phyloP scores from a whole-genome alignment of 2,797 vertebrate species.

The Enteromius trimaculatus region DNA sequence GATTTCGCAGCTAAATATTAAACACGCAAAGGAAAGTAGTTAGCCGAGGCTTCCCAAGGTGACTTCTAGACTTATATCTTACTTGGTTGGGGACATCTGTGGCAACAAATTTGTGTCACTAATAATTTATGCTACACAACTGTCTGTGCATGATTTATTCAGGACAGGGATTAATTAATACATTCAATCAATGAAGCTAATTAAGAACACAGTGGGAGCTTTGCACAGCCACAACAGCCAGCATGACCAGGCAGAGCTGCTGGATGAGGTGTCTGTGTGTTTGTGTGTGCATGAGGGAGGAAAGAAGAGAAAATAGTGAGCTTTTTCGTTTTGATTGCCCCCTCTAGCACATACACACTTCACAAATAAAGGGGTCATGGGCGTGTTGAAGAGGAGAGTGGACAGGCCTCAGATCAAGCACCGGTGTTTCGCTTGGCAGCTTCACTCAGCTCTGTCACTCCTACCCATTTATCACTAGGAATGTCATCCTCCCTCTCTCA shows the following conservation, averaged over 20 bases:
- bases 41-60: conserved; percentile 46
- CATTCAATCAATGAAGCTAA: conserved; percentile 65
- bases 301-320: conserved; percentile 16
- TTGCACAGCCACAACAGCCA: conserved; percentile 49
- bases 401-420: conserved; percentile 51
- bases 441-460: conserved; percentile 58
- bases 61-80: conserved; percentile 51
- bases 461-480: conserved; percentile 60
- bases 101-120: conserved; percentile 47
- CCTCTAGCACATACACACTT: conserved; percentile 26
- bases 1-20: neutral
- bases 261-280: conserved; percentile 13
- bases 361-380: conserved; percentile 42
- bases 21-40: neutral
- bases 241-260: conserved; percentile 43
- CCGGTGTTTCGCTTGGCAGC: conserved; percentile 38
- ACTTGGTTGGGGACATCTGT: conserved; percentile 43
- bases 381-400: conserved; percentile 9
- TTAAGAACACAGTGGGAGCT: conserved; percentile 61
- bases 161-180: conserved; percentile 62
- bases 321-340: conserved; percentile 20
- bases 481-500: conserved; percentile 44
- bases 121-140: conserved; percentile 57
- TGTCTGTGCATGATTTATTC: conserved; percentile 64
- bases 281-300: neutral